Percentiles rank a stretch among this genome's conserved stretches.
phyloP scores from a whole-genome alignment of 2,113 vertebrate species.

The Orycteropus afer region DNA sequence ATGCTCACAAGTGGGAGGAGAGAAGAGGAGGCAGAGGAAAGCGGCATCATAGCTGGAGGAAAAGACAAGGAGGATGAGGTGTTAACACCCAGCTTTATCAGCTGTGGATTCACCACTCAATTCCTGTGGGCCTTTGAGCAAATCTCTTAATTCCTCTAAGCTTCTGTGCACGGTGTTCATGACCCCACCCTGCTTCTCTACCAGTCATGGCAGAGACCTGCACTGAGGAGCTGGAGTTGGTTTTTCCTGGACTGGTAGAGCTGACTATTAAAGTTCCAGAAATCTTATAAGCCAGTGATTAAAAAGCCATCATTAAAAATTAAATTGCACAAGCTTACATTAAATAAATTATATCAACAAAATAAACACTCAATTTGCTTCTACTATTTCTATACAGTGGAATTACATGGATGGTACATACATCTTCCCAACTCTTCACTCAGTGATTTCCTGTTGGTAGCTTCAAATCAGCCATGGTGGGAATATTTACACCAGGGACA shows the following conservation, averaged over 20 bases:
- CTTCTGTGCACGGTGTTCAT: fast-evolving
- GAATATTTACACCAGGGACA: neutral
- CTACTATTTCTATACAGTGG: fast-evolving
- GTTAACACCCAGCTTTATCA: neutral
- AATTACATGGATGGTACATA: fast-evolving
- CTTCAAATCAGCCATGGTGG: fast-evolving
- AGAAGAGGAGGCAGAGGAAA: neutral
- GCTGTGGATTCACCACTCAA: fast-evolving
- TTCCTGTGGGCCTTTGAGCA: neutral
- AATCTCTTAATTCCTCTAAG: neutral
- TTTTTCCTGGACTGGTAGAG: neutral
- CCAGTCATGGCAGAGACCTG: neutral
- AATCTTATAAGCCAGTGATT: neutral
- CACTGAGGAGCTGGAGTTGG: neutral
- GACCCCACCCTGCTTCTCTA: neutral
- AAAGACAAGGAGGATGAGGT: neutral
- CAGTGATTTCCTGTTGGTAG: fast-evolving
- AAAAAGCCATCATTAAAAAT: neutral
- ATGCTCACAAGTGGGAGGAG: neutral
- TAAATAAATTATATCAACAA: neutral
- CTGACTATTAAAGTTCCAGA: neutral
- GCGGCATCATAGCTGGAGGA: neutral
- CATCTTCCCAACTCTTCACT: neutral
- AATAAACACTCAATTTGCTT: neutral
- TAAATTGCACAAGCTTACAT: neutral